A percentile compares a stretch with the other conserved stretches of the same genome.
phyloP scores from a whole-genome alignment of 2,888 invertebrate genomes.

The Merodon equestris region DNA sequence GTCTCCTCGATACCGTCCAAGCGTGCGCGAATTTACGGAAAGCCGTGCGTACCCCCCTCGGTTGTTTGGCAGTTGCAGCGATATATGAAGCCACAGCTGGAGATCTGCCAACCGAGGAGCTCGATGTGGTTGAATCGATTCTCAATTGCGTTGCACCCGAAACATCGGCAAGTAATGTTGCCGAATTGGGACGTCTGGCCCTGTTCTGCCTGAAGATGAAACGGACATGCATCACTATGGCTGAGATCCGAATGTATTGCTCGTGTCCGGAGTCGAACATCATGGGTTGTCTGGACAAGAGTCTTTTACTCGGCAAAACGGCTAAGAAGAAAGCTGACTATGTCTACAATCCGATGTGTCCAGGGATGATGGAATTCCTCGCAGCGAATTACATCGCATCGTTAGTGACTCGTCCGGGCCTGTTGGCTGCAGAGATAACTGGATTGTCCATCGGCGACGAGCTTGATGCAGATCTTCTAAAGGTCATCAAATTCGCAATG shows the following conservation, averaged over 20 bases:
- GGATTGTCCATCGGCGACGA: slow-evolving; percentile 76
- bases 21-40: slow-evolving; percentile 77
- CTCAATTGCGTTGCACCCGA: slow-evolving; percentile 76
- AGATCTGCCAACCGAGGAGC: slow-evolving; percentile 76
- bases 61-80: slow-evolving; percentile 80
- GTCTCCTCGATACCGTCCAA: slow-evolving; percentile 78
- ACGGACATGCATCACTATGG: slow-evolving; percentile 79
- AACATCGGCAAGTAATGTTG: slow-evolving; percentile 74
- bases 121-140: slow-evolving; percentile 76
- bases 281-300: slow-evolving; percentile 79
- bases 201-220: slow-evolving; percentile 80
- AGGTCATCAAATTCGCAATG: slow-evolving; percentile 79
- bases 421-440: slow-evolving; percentile 79
- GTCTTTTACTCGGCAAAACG: slow-evolving; percentile 77
- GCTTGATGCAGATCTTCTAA: slow-evolving; percentile 78
- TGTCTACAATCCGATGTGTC: slow-evolving; percentile 79
- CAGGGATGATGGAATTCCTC: slow-evolving; percentile 80
- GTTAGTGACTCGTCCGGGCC: slow-evolving; percentile 80
- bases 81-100: slow-evolving; percentile 80
- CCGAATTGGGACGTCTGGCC: slow-evolving; percentile 80
- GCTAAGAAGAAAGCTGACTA: slow-evolving; percentile 78
- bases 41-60: slow-evolving; percentile 80
- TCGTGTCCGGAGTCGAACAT: slow-evolving; percentile 78
- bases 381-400: slow-evolving; percentile 81
- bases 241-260: slow-evolving; percentile 79